Evolutionary conservation across 2,797 vertebrate species (phyloP).

Genomic region (Sternarchorhynchus goeldii): DNA sequence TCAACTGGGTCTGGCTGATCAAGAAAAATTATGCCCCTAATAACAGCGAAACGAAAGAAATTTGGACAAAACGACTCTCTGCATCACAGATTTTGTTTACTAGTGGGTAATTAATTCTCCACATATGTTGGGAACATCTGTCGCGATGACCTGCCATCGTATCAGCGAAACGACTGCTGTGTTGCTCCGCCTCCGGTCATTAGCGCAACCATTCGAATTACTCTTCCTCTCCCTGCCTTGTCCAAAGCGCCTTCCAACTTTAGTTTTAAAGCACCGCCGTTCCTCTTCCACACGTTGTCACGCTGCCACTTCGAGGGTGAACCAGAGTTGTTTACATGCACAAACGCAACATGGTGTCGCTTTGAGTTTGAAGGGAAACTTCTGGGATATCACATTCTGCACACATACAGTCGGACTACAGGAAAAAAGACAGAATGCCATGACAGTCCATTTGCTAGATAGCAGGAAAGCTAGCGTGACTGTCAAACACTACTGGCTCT

Average conservation of each 20-base stretch:
- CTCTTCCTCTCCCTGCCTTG: slow-evolving; percentile 67
- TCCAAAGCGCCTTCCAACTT: slow-evolving; percentile 57
- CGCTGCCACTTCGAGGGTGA: not conserved
- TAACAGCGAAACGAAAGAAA: slow-evolving; percentile 90
- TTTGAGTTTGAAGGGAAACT: not conserved
- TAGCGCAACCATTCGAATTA: slow-evolving; percentile 78
- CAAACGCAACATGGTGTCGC: not conserved
- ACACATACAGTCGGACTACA: no score
- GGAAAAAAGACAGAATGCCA: no score
- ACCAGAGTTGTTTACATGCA: not conserved
- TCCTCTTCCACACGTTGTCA: slow-evolving; percentile 5
- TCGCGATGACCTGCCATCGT: slow-evolving; percentile 95
- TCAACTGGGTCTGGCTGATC: slow-evolving; percentile 82
- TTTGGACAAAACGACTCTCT: slow-evolving; percentile 95
- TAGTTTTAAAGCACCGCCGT: slow-evolving; percentile 55
- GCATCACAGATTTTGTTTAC: slow-evolving; percentile 99
- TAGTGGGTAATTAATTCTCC: slow-evolving; percentile 99
- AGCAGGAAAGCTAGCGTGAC: no score
- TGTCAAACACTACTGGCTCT: no score
- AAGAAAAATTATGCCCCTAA: slow-evolving; percentile 95
- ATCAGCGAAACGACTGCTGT: slow-evolving; percentile 93
- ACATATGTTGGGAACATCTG: slow-evolving; percentile 99
- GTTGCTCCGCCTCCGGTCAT: slow-evolving; percentile 85
- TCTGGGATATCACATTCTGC: no score
- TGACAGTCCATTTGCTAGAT: no score